Conservation (phyloP, 1,140 invertebrate genomes). For the Drosophila miranda region DNA sequence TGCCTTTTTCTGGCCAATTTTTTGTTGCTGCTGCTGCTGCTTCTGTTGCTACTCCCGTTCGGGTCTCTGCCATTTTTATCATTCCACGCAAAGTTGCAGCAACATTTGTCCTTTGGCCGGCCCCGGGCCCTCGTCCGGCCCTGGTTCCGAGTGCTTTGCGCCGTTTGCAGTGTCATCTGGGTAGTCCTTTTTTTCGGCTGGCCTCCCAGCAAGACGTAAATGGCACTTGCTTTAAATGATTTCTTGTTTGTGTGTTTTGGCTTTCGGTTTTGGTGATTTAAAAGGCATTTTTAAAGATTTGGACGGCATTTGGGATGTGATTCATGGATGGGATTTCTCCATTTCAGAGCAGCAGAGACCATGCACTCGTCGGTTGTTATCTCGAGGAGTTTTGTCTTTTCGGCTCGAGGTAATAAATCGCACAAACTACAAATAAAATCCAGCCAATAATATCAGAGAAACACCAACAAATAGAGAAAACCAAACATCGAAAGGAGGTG, state of each 20-base stretch:
- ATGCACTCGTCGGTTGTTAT: no score
- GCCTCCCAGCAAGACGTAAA: constrained; percentile 16
- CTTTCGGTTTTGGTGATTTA: not conserved
- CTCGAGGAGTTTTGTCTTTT: no score
- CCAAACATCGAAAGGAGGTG: constrained; percentile 11
- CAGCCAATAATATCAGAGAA: not conserved
- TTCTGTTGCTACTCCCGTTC: constrained; percentile 13
- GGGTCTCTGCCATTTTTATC: constrained; percentile 55
- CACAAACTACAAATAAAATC: no score
- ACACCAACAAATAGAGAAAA: not conserved
- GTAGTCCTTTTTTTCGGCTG: constrained; percentile 9
- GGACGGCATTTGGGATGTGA: no score
- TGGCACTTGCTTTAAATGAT: constrained; percentile 55
- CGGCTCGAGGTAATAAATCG: no score
- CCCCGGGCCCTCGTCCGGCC: constrained; percentile 1
- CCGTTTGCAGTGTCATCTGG: constrained; percentile 40
- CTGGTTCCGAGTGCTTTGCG: constrained; percentile 25
- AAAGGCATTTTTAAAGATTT: constrained; percentile 6
- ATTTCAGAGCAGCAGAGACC: no score
- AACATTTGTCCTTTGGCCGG: constrained; percentile 40
- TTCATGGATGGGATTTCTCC: no score
- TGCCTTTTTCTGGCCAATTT: constrained; percentile 41
- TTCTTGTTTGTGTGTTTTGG: constrained; percentile 42
- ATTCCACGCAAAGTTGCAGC: constrained; percentile 58
- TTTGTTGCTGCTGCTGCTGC: constrained; percentile 10